Evolutionary conservation across 2,113 vertebrate species (phyloP).

Genomic region (Gymnocephalus cernua): DNA sequence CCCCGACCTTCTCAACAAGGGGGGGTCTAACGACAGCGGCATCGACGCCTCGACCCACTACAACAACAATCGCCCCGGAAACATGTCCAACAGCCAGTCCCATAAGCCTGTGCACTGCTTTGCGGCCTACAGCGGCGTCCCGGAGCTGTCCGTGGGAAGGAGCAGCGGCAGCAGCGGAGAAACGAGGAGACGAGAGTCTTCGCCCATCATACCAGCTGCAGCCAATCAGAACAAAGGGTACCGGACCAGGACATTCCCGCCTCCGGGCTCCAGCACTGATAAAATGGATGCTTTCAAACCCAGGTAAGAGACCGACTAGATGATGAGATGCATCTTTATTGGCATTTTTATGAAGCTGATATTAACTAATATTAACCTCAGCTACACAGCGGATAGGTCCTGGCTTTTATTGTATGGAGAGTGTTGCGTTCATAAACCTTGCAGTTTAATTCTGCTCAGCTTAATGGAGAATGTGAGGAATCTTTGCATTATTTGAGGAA

Average conservation of each 20-base stretch:
- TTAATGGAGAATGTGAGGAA: background rate
- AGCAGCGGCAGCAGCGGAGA: conserved; percentile 58
- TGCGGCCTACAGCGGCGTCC: conserved; percentile 75
- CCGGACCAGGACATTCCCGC: conserved; percentile 85
- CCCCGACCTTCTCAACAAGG: conserved; percentile 87
- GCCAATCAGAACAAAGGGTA: conserved; percentile 86
- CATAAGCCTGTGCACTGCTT: conserved; percentile 84
- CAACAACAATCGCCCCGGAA: conserved; percentile 77
- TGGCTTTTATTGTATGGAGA: background rate
- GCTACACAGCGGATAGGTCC: background rate
- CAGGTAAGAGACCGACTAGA: conserved; percentile 64
- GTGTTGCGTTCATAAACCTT: background rate
- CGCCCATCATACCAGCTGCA: conserved; percentile 69
- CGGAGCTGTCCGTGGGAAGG: conserved; percentile 74
- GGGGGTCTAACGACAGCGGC: conserved; percentile 92
- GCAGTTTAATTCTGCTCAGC: conserved; percentile 11
- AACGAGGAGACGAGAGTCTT: conserved; percentile 84
- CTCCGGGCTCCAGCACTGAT: conserved; percentile 80
- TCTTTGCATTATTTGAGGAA: background rate
- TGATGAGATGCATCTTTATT: conserved; percentile 36
- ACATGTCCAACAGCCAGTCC: conserved; percentile 70
- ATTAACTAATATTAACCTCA: conserved; percentile 15
- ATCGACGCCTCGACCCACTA: conserved; percentile 89
- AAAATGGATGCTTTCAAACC: conserved; percentile 82
- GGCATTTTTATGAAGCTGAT: conserved; percentile 24